phyloP scores from a whole-genome alignment of 2,797 vertebrate genomes.

The Parauchenoglanis ngamensis region DNA sequence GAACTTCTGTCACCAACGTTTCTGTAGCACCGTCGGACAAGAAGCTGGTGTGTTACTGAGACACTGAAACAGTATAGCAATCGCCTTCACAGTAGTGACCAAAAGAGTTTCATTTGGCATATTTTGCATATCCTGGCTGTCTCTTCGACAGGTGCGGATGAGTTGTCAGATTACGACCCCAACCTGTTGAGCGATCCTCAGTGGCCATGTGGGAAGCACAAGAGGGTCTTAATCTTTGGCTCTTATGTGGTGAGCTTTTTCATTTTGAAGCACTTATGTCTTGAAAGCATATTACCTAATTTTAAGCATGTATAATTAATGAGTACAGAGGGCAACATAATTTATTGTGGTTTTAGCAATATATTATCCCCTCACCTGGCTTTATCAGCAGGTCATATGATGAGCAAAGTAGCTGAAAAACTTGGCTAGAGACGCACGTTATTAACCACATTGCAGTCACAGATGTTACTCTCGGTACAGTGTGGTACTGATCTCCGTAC shows the following conservation, averaged over 20 bases:
- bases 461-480: neutral
- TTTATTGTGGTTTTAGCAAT: constrained; percentile 4
- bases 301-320: neutral
- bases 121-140: neutral
- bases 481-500: constrained; percentile 11
- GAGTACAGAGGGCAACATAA: neutral
- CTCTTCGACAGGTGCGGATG: constrained; percentile 75
- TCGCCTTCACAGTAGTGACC: neutral
- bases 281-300: neutral
- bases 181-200: constrained; percentile 94
- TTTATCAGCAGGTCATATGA: constrained; percentile 33
- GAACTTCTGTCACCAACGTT: constrained; percentile 71
- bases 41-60: constrained; percentile 67
- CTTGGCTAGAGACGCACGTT: neutral
- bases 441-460: neutral
- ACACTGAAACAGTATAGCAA: neutral
- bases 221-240: constrained; percentile 94
- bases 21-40: constrained; percentile 61
- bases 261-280: neutral
- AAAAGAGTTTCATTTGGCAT: neutral
- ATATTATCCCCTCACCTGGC: neutral
- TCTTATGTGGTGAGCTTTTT: constrained; percentile 89
- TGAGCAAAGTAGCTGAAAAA: constrained; percentile 17
- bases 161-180: constrained; percentile 88
- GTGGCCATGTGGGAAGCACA: constrained; percentile 97